Conservation (phyloP, 2,113 vertebrate genomes). For the Notarius quadriscutis region DNA sequence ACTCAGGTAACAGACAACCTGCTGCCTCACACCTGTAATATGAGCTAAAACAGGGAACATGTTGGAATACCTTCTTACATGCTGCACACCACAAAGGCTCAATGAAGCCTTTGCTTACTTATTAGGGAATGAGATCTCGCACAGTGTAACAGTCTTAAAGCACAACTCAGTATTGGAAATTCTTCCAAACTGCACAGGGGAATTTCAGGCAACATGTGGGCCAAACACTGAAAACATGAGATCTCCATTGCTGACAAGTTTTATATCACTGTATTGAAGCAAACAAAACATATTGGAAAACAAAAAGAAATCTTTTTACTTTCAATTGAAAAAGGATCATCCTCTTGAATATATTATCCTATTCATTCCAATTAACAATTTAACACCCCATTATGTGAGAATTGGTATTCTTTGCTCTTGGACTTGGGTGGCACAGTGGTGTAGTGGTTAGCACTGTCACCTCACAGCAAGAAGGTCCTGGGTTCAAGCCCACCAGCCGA, state of each 20-base stretch:
- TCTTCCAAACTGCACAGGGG: background rate
- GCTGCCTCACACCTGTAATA: conserved; percentile 70
- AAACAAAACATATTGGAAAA: background rate
- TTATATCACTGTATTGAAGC: background rate
- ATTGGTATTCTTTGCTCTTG: too few relatives aligned
- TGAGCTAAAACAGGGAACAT: conserved; percentile 66
- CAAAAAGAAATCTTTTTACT: background rate
- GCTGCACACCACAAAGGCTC: conserved; percentile 65
- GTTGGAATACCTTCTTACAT: conserved; percentile 69
- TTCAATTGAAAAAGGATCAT: background rate
- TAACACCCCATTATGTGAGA: too few relatives aligned
- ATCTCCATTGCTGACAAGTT: background rate
- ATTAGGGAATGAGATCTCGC: conserved; percentile 59
- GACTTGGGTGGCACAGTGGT: too few relatives aligned
- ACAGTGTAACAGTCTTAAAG: background rate
- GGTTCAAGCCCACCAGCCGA: too few relatives aligned
- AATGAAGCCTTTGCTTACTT: conserved; percentile 71
- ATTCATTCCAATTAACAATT: background rate
- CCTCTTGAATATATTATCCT: background rate
- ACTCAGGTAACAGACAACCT: conserved; percentile 56
- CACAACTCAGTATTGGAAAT: background rate
- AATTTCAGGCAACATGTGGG: background rate
- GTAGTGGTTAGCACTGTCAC: too few relatives aligned
- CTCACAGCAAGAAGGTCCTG: too few relatives aligned
- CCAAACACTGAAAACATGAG: background rate